Evolutionary conservation across 2,797 vertebrate genomes (phyloP).

Genomic region (Sarcoramphus papa): DNA sequence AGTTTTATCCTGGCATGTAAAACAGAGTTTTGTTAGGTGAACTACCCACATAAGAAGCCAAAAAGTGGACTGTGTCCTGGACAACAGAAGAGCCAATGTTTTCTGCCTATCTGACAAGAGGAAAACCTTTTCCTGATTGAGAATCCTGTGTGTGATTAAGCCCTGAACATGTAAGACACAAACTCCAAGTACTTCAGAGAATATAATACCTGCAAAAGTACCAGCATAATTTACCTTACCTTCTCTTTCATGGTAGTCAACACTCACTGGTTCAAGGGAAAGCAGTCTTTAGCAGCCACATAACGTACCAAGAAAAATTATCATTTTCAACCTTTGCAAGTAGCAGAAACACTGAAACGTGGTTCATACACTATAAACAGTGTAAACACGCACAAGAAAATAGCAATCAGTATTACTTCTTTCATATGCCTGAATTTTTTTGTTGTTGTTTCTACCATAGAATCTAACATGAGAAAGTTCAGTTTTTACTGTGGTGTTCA

Average conservation of each 20-base stretch:
- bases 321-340: not conserved
- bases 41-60: not conserved
- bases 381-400: not conserved
- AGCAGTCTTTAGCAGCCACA: not conserved
- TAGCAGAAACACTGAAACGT: not conserved
- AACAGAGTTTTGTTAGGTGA: not conserved
- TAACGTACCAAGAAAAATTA: not conserved
- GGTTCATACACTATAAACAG: not conserved
- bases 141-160: not conserved
- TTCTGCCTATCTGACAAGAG: not conserved
- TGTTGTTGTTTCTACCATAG: not conserved
- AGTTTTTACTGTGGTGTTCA: not conserved
- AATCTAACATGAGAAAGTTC: not conserved
- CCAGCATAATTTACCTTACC: not conserved
- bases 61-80: not conserved
- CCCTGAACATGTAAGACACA: not conserved
- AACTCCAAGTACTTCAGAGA: not conserved
- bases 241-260: not conserved
- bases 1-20: not conserved
- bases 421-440: not conserved
- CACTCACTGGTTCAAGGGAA: not conserved
- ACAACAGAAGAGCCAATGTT: not conserved
- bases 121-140: not conserved
- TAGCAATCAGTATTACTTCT: not conserved
- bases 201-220: not conserved